phyloP scores from a whole-genome alignment of 2,113 vertebrate species.

The Esox niger region DNA sequence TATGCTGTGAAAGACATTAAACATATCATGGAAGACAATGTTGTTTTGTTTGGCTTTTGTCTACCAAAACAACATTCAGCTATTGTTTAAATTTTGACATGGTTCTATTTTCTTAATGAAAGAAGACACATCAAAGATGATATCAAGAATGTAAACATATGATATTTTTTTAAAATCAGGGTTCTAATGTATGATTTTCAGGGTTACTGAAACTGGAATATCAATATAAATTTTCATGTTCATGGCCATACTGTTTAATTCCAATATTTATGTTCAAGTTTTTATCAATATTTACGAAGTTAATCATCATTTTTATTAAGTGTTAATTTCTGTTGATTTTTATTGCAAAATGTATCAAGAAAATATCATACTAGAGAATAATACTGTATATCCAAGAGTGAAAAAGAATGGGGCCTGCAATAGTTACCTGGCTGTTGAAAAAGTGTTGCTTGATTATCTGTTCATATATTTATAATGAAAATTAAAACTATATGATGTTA shows the following conservation, averaged over 20 bases:
- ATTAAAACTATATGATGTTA: constrained; percentile 41
- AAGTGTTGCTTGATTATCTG: constrained; percentile 1
- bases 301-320: constrained; percentile 37
- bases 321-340: constrained; percentile 50
- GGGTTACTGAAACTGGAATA: constrained; percentile 29
- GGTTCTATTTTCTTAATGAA: constrained; percentile 71
- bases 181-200: constrained; percentile 50
- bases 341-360: constrained; percentile 43
- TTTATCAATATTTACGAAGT: constrained; percentile 21
- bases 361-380: constrained; percentile 22
- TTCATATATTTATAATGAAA: constrained; percentile 36
- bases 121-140: constrained; percentile 53
- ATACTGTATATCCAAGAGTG: constrained; percentile 11
- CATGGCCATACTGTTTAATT: constrained; percentile 37
- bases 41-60: constrained; percentile 45
- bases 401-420: constrained; percentile 50
- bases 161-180: constrained; percentile 47
- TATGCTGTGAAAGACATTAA: constrained; percentile 56
- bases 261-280: constrained; percentile 40
- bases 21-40: constrained; percentile 65
- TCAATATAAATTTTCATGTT: constrained; percentile 25
- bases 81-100: constrained; percentile 53
- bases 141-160: constrained; percentile 57
- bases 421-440: constrained; percentile 31
- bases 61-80: constrained; percentile 48